Base-by-base conservation (phyloP, 2,113 vertebrate species). In the Protomyctophum bolini region DNA sequence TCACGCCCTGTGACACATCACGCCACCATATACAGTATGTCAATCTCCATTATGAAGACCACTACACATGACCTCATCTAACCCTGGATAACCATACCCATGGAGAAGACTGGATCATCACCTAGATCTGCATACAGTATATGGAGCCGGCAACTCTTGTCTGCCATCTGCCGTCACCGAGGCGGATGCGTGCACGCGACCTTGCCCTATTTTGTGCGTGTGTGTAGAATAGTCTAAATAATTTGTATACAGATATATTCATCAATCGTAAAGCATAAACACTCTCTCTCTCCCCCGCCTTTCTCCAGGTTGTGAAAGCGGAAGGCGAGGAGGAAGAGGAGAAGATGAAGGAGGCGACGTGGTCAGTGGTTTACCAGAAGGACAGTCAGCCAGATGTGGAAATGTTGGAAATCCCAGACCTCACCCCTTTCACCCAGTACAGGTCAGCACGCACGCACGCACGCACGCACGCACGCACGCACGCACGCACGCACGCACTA, bases 371-470 rank as follows among this genome's bases (percentile, higher is more conserved):
- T 56, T 93, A 87, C 4, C 95, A 97, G 83, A 94, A 94, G 66
- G 95, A 97, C 64, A 97, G 96, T 12, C 93, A 95, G 54, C 95
- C 96, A 0, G 93, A 96, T 4, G 93, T 94, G 75, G 94, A 97
- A 83, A 85, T 79, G 10, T 83, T 99, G 89, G 95, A 98, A 75
- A 94, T 99, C 56, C 96, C 96, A 0, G 89, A 96, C 89, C 95
- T 99, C 79, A 94, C 85, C 0, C 97, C 97, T 0, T 98, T 97
- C 79, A 99, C 96, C 48, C 92, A 95, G 80, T 99, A 99, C 94
- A 96, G 97, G 97, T 99, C 85, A 93, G 92, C 33, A 41, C 33
- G 21, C 54, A 58, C 45, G 46, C 75, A 33, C 48, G 56, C 48
- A 29, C 56, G 7, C 1, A 7, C 63, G 33, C 51, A 58, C 33